Percentiles rank a stretch among this genome's conserved stretches.
These are phyloP conservation scores for Heliornis fulica DNA, from an alignment of 2,113 vertebrate species.

Conservation along the genomic window DNA sequence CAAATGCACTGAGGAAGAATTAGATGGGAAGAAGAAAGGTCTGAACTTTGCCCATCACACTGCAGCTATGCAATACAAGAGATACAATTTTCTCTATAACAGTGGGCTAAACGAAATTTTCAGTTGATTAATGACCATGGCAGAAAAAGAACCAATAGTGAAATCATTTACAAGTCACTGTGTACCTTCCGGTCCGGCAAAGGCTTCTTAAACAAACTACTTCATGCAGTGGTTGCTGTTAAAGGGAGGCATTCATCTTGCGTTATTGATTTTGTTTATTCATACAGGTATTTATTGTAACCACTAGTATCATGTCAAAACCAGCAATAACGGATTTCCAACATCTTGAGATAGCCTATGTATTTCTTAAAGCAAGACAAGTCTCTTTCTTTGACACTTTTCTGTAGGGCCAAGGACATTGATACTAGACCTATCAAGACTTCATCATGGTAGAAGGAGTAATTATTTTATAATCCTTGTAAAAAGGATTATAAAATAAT, in stretches of 20 bases:
- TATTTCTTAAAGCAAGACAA: background rate
- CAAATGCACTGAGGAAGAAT: background rate
- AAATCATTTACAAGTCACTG: background rate
- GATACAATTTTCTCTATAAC: background rate
- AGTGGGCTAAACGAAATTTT: background rate
- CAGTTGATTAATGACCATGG: background rate
- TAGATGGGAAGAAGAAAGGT: background rate
- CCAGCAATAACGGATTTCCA: background rate
- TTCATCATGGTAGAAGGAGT: background rate
- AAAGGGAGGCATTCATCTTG: background rate
- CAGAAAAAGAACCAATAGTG: background rate
- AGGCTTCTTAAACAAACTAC: background rate
- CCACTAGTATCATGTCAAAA: background rate
- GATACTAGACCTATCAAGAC: background rate
- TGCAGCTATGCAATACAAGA: background rate
- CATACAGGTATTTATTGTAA: background rate
- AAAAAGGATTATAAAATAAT: no score
- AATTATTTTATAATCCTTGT: background rate
- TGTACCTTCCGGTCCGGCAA: background rate
- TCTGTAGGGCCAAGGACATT: background rate
- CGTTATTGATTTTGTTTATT: slow-evolving; percentile 10
- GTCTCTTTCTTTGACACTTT: background rate
- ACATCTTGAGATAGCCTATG: background rate
- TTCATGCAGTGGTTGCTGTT: background rate
- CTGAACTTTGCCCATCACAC: background rate